Base-by-base conservation (phyloP, 2,888 invertebrate species). In the Notodonta ziczac region DNA sequence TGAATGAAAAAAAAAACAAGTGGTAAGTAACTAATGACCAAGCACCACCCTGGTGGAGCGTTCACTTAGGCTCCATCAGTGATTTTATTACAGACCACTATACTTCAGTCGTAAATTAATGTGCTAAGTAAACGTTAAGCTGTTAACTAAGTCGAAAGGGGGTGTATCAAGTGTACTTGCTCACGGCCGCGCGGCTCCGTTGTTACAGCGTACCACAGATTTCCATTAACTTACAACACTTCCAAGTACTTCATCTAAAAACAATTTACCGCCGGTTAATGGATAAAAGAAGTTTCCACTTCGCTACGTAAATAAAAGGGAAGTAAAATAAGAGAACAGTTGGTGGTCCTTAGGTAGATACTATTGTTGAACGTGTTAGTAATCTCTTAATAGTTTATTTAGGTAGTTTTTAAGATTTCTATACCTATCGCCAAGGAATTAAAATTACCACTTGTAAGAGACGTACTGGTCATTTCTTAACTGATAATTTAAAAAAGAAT, bases 211-310 rank as follows among this genome's bases (percentile, higher is more conserved):
- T 73, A 83, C 83, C 74, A 78, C 76, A 74, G 74, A 81, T 76
- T 84, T 84, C 86, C 85, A 85, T 86, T 85, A 84, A 80, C 80
- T 82, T 75, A 79, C 77, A 77, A 75, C 74, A 69, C 67, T 73
- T 63, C 60, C 42, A 67, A 75, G 66, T 67, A 75, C 67, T 73
- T 72, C 66, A 73, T 72, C 68, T 69, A 68, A 70, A 75, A 72
- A 74, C 70, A 73, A 72, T 75, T 75, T 73, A 73, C 66, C 58
- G 53, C 56, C 59, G 58, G 67, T 70, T 72, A 77, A 78, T 75
- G 71, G 73, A 72, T 69, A 69, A 67, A 75, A 73, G 59, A 65
- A 74, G 67, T 72, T 67, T 63, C 60, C 65, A 57, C 63, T 68
- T 55, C 59, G 65, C 52, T 59, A 70, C 59, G 65, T 66, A 68